Conservation (phyloP, 1,140 invertebrate species). For the Bombus breviceps region DNA sequence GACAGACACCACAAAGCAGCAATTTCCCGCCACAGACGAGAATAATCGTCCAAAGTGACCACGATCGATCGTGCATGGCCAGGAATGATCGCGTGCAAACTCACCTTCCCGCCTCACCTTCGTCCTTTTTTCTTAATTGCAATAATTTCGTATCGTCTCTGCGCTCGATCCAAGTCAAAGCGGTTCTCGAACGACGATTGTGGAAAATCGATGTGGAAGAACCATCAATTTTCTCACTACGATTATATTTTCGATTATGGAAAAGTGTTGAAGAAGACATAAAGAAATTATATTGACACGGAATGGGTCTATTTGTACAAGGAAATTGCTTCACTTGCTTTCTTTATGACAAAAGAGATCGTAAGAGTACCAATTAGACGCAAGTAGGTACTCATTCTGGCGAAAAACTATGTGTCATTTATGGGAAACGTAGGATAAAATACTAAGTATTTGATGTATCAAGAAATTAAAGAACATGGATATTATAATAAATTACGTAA, state of each 20-base stretch:
- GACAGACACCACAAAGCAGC: conserved; percentile 53
- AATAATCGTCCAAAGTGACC: conserved; percentile 62
- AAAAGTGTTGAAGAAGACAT: neutral
- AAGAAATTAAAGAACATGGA: neutral
- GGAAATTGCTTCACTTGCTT: no score
- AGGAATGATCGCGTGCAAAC: conserved; percentile 31
- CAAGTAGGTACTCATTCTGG: neutral
- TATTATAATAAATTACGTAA: neutral
- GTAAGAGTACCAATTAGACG: neutral
- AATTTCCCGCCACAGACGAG: conserved; percentile 41
- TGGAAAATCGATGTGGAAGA: neutral
- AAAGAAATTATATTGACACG: neutral
- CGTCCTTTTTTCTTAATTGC: conserved; percentile 1
- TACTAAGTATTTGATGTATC: neutral
- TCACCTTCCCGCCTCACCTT: neutral
- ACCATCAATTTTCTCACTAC: neutral
- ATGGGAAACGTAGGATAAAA: neutral
- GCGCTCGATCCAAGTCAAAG: neutral
- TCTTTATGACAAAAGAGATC: neutral
- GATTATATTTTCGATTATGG: neutral
- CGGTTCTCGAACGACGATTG: neutral
- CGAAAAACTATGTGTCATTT: neutral
- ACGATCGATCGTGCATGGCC: conserved; percentile 60
- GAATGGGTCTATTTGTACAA: neutral
- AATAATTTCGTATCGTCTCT: conserved; percentile 20